These are phyloP conservation scores for Lycaena phlaeas DNA, from an alignment of 2,888 invertebrate species.

Conservation along the genomic window DNA sequence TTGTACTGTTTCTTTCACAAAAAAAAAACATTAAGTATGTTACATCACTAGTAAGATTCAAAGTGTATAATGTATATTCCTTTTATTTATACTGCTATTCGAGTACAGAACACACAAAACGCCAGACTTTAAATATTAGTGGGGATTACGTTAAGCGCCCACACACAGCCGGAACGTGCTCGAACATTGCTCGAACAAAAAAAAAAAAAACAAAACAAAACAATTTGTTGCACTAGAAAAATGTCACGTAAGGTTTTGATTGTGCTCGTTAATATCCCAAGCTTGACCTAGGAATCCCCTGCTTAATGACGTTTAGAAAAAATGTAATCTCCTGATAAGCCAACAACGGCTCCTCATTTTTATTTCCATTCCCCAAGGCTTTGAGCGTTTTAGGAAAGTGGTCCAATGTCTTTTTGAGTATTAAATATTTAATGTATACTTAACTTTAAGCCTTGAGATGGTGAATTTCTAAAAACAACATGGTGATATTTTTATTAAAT, in stretches of 20 bases:
- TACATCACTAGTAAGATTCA: constrained; percentile 4
- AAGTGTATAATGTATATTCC: constrained; percentile 8
- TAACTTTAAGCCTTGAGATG: too few relatives aligned
- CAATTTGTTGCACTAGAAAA: constrained; percentile 31
- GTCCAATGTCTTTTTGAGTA: too few relatives aligned
- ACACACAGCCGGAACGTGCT: constrained; percentile 51
- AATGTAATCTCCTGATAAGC: constrained; percentile 67
- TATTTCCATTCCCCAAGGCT: constrained; percentile 66
- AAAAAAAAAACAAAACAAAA: constrained; percentile 30
- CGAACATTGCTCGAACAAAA: constrained; percentile 17
- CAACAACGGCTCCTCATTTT: constrained; percentile 67
- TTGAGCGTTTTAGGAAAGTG: constrained; percentile 41
- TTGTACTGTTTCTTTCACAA: neutral
- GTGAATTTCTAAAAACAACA: too few relatives aligned
- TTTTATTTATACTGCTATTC: constrained; percentile 11
- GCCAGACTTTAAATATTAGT: constrained; percentile 16
- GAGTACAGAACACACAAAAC: constrained; percentile 12
- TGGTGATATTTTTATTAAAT: too few relatives aligned
- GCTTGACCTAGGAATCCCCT: constrained; percentile 34
- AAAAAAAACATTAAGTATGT: neutral
- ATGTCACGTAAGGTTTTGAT: constrained; percentile 34
- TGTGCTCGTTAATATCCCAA: constrained; percentile 18
- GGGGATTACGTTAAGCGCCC: constrained; percentile 35
- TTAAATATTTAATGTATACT: too few relatives aligned
- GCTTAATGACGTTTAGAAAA: constrained; percentile 57